These are phyloP conservation scores for Neotoxoptera formosana DNA, from an alignment of 1,140 invertebrate species.

Conservation along the genomic window DNA sequence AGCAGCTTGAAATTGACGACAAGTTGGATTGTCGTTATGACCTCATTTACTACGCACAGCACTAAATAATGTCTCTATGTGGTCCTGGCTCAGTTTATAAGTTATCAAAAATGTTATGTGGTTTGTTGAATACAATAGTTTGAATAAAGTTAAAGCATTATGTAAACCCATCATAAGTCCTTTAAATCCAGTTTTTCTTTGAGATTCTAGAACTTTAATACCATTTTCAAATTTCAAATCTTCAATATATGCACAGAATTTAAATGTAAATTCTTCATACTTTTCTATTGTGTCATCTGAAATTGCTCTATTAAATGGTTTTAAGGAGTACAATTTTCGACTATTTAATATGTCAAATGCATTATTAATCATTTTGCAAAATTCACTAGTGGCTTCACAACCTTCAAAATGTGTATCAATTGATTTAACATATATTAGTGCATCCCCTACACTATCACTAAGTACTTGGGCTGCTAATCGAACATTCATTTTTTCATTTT, in stretches of 20 bases:
- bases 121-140: too few relatives aligned
- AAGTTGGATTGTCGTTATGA: too few relatives aligned
- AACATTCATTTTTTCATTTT: background rate
- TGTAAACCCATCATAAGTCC: background rate
- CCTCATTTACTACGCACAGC: too few relatives aligned
- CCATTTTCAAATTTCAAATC: background rate
- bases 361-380: too few relatives aligned
- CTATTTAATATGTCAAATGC: too few relatives aligned
- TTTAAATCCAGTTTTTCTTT: constrained; percentile 15
- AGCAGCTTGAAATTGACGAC: too few relatives aligned
- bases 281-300: too few relatives aligned
- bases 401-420: background rate
- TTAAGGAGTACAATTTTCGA: background rate
- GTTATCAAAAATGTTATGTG: too few relatives aligned
- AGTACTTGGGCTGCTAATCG: background rate
- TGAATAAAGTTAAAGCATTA: background rate
- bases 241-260: background rate
- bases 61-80: too few relatives aligned
- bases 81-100: too few relatives aligned
- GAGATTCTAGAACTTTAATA: background rate
- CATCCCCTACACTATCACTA: constrained; percentile 8
- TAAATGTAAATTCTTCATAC: background rate
- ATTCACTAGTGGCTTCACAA: too few relatives aligned
- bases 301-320: constrained; percentile 17
- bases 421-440: background rate